phyloP scores from a whole-genome alignment of 2,888 invertebrate species.

The Germaria angustata region DNA sequence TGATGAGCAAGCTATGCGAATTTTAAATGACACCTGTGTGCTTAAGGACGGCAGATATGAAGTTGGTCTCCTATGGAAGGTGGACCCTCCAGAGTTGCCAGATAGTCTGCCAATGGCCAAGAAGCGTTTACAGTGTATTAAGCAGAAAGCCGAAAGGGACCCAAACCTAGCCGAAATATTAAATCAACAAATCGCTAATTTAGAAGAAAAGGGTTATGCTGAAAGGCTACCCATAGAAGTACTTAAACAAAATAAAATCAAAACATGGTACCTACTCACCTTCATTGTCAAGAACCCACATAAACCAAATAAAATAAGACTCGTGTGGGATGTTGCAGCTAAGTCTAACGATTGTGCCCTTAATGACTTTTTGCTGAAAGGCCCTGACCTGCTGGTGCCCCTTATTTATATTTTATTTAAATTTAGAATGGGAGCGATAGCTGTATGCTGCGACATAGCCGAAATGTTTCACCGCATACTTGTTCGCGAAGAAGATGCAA shows the following conservation, averaged over 20 bases:
- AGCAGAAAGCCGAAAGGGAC: constrained; percentile 1
- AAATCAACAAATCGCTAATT: constrained; percentile 46
- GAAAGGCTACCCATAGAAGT: not conserved
- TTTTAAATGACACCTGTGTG: constrained; percentile 19
- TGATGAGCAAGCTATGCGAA: constrained; percentile 25
- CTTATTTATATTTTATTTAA: constrained; percentile 35
- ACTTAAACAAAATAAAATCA: not conserved
- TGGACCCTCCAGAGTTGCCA: constrained; percentile 19
- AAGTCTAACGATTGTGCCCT: constrained; percentile 12
- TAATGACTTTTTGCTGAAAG: constrained; percentile 42
- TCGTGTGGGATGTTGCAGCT: constrained; percentile 48
- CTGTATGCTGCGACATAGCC: constrained; percentile 40
- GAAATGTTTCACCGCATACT: constrained; percentile 59
- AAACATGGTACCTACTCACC: constrained; percentile 50
- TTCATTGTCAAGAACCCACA: constrained; percentile 48
- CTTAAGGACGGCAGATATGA: constrained; percentile 19
- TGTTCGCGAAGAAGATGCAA: constrained; percentile 25
- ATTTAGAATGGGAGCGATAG: constrained; percentile 33
- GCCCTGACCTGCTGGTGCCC: constrained; percentile 33
- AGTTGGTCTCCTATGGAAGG: constrained; percentile 43
- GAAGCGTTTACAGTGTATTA: constrained; percentile 30
- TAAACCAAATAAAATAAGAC: constrained; percentile 42
- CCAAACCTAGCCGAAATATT: constrained; percentile 6
- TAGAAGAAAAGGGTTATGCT: constrained; percentile 43
- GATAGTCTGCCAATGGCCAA: constrained; percentile 34